A percentile compares a stretch with the other conserved stretches of the same genome.
These are phyloP conservation scores for Drosophila nannoptera DNA, from an alignment of 1,140 invertebrate genomes.

Conservation along the genomic window DNA sequence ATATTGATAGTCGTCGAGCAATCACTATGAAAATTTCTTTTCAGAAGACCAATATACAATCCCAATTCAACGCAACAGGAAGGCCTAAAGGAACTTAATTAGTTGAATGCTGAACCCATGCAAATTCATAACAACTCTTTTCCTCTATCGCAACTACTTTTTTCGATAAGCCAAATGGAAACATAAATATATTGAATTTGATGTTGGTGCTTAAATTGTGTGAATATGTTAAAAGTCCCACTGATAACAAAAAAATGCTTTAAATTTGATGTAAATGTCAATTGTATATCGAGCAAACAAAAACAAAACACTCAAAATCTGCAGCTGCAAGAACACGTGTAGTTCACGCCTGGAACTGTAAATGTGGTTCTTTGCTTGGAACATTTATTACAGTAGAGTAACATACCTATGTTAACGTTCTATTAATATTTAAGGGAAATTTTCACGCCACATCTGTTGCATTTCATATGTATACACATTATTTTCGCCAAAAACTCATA, in stretches of 20 bases:
- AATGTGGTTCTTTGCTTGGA: slow-evolving; percentile 1
- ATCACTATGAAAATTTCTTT: slow-evolving; percentile 6
- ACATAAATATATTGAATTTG: slow-evolving; percentile 20
- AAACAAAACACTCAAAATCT: slow-evolving; percentile 23
- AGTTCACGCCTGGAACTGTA: slow-evolving; percentile 23
- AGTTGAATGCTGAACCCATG: neutral
- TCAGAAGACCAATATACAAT: neutral
- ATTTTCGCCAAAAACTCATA: no score
- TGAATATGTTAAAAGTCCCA: slow-evolving; percentile 15
- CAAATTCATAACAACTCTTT: slow-evolving; percentile 4
- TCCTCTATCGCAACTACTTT: slow-evolving; percentile 3
- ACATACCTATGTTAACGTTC: slow-evolving; percentile 8
- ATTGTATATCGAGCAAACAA: slow-evolving; percentile 35
- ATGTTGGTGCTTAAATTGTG: slow-evolving; percentile 10
- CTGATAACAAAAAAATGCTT: slow-evolving; percentile 21
- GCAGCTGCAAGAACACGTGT: slow-evolving; percentile 33
- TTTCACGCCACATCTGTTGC: no score
- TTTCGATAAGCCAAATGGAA: slow-evolving; percentile 1
- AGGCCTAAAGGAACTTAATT: neutral
- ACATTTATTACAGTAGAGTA: neutral
- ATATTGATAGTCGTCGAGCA: neutral
- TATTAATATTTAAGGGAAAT: no score
- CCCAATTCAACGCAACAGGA: neutral
- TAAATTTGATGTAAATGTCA: slow-evolving; percentile 44
- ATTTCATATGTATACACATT: no score